Conservation (phyloP, 1,140 invertebrate genomes). For the Holcopasites calliopsidis region DNA sequence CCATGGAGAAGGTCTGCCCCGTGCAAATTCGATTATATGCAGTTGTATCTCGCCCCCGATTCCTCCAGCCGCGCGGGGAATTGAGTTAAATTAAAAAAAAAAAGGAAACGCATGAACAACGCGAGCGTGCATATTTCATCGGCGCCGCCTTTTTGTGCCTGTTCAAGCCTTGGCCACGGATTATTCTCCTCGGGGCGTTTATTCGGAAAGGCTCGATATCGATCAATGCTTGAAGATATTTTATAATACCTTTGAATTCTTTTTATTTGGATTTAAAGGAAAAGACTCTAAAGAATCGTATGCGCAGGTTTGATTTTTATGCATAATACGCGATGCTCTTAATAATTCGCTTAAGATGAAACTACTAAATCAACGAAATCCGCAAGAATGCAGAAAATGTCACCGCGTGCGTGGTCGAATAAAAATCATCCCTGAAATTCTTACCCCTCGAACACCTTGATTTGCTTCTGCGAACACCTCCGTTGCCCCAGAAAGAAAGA, state of each 20-base stretch:
- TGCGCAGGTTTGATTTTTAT: no score
- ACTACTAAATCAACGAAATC: no score
- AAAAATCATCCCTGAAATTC: no score
- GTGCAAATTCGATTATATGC: slow-evolving; percentile 64
- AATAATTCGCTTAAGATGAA: no score
- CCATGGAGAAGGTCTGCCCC: slow-evolving; percentile 59
- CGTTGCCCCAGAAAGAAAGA: not conserved
- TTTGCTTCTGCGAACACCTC: not conserved
- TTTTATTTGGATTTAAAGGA: no score
- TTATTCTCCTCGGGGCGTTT: slow-evolving; percentile 9
- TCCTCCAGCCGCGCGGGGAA: slow-evolving; percentile 34
- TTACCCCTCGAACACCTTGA: not conserved
- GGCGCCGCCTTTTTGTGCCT: slow-evolving; percentile 4
- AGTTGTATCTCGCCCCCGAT: slow-evolving; percentile 53
- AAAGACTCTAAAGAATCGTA: no score
- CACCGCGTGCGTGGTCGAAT: no score
- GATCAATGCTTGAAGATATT: no score
- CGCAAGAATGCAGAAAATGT: no score
- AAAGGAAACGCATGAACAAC: slow-evolving; percentile 44
- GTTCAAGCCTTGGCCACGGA: slow-evolving; percentile 1
- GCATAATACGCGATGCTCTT: no score
- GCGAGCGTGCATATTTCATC: slow-evolving; percentile 55
- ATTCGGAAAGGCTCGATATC: not conserved
- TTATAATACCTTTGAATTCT: no score
- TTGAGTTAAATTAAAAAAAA: slow-evolving; percentile 57